A percentile compares a stretch with the other conserved stretches of the same genome.
phyloP scores from a whole-genome alignment of 2,797 vertebrate genomes.

The Takifugu rubripes region DNA sequence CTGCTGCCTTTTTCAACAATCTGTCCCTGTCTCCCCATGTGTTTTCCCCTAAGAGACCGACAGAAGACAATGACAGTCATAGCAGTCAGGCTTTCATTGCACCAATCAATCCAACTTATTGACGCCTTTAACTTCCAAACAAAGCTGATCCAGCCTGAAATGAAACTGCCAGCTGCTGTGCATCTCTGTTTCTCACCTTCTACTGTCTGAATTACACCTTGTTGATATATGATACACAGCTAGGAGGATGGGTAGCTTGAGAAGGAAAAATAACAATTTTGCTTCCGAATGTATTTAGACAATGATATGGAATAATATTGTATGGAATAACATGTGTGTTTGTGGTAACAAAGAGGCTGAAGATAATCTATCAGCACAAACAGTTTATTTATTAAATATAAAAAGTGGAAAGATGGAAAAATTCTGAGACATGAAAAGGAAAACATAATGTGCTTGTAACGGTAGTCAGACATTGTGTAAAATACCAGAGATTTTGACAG shows the following conservation, averaged over 20 bases:
- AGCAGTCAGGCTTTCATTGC: conserved; percentile 30
- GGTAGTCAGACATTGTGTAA: conserved; percentile 23
- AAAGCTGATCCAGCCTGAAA: conserved; percentile 25
- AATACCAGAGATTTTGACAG: conserved; percentile 15
- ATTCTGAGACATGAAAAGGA: conserved; percentile 32
- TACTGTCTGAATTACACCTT: conserved; percentile 9
- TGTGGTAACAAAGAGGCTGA: conserved; percentile 50
- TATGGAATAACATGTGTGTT: conserved; percentile 8
- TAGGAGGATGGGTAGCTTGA: conserved; percentile 6
- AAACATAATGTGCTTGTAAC: conserved; percentile 38
- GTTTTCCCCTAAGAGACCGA: conserved; percentile 12
- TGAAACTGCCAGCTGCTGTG: conserved; percentile 22
- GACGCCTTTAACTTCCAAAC: conserved; percentile 34
- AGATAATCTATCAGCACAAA: conserved; percentile 45
- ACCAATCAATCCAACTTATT: conserved; percentile 53
- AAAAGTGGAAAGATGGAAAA: conserved; percentile 53
- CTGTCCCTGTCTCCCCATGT: conserved; percentile 10
- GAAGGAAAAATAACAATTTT: conserved; percentile 4
- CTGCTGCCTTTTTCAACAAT: conserved; percentile 18
- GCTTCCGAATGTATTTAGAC: conserved; percentile 2
- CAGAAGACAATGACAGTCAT: conserved; percentile 27
- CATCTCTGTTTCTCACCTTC: conserved; percentile 28
- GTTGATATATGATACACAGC: conserved; percentile 16
- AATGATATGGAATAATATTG: conserved; percentile 4
- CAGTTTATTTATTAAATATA: conserved; percentile 78